Conservation (phyloP, 2,797 vertebrate species). For the Rousettus madagascariensis region DNA sequence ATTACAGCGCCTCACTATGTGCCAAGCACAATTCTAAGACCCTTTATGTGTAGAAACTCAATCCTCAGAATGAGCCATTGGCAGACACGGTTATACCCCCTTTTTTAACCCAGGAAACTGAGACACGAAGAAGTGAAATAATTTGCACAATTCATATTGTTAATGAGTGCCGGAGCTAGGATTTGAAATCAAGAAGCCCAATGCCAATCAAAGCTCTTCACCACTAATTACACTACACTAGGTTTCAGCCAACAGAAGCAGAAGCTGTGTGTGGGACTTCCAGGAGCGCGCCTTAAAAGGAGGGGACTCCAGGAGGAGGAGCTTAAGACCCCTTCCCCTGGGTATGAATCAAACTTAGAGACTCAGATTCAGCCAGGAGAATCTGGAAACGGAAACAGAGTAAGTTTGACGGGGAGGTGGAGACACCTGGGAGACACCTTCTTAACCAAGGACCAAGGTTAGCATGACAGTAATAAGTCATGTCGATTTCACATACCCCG, state of each 20-base stretch:
- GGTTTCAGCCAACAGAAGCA: not conserved
- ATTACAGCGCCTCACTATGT: not conserved
- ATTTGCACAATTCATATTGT: not conserved
- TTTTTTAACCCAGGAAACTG: not conserved
- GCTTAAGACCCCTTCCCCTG: not conserved
- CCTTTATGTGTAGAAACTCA: not conserved
- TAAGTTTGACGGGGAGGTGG: not conserved
- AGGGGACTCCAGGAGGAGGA: not conserved
- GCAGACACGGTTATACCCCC: not conserved
- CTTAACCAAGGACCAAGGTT: not conserved
- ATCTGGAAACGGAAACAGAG: not conserved
- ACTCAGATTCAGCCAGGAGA: not conserved
- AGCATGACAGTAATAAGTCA: not conserved
- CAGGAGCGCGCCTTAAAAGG: not conserved
- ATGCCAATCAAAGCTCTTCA: not conserved
- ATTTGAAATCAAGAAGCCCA: not conserved
- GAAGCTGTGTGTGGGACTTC: not conserved
- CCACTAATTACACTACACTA: not conserved
- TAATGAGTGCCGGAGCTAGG: not conserved
- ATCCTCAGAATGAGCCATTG: not conserved
- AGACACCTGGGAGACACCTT: not conserved
- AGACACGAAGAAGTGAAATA: not conserved
- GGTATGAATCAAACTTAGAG: not conserved
- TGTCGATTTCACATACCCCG: rapidly evolving
- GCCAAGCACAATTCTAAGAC: not conserved